These are phyloP conservation scores for Tenthredo mesomela DNA, from an alignment of 2,888 invertebrate species.

Conservation along the genomic window DNA sequence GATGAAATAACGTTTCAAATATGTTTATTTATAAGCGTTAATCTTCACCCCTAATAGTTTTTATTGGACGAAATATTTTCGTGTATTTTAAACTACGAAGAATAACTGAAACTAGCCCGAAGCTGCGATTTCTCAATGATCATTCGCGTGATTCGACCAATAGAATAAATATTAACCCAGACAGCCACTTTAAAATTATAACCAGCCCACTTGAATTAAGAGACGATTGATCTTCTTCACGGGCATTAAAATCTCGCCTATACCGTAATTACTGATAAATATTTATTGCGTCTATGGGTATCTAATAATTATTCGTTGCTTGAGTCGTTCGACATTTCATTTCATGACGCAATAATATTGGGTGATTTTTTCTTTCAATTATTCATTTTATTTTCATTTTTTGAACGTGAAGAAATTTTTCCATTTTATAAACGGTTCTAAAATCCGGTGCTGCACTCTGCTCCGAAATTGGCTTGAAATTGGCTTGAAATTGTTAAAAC, in stretches of 20 bases:
- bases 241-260: neutral
- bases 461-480: slow-evolving; percentile 26
- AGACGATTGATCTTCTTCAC: neutral
- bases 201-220: neutral
- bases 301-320: neutral
- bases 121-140: slow-evolving; percentile 25
- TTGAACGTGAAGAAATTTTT: neutral
- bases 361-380: neutral
- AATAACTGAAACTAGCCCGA: neutral
- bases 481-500: slow-evolving; percentile 35
- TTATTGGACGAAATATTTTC: neutral
- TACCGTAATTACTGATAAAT: neutral
- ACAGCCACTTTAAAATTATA: neutral
- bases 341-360: neutral
- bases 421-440: neutral
- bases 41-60: neutral
- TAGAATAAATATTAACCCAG: slow-evolving; percentile 7
- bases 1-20: slow-evolving; percentile 11
- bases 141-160: neutral
- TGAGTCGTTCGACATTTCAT: neutral
- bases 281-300: too few species aligned
- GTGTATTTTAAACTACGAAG: neutral
- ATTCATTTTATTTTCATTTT: neutral
- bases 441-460: slow-evolving; percentile 3
- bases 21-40: slow-evolving; percentile 38